Evolutionary conservation across 2,888 invertebrate genomes (phyloP), one percentile per base, ranked within the genome.

Genomic region (Ellobium chinense): DNA sequence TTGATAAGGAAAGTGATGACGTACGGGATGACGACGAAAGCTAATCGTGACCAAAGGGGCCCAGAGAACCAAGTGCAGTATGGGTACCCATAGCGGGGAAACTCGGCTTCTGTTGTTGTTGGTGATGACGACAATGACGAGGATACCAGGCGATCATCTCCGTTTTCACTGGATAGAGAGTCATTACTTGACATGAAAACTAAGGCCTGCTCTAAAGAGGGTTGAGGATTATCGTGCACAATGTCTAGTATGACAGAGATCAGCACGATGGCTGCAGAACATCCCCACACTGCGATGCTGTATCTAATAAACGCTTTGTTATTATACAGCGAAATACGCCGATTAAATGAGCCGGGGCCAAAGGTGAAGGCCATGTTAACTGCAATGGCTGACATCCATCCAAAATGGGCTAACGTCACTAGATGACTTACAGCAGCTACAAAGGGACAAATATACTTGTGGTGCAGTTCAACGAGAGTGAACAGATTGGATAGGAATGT

Each of bases 331-430:
- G 60, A 39, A 27, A 29, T 62, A 1, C 63, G 39, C 0, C 54
- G 5, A 1, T 27, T 58, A 1, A 21, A 54, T 2, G 31, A 0
- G 14, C 65, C 56, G 21, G 60, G 60, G 12, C 78, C 69, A 63
- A 85, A 85, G 14, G 84, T 83, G 39, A 63, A 36, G 27, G 80
- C 79, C 83, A 85, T 85, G 60, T 82, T 78, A 9, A 78, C 68
- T 31, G 84, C 78, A 31, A 85, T 80, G 24, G 82, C 82, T 1
- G 82, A 76, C 83, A 83, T 83, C 83, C 83, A 83, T 0, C 73
- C 77, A 39, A 83, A 85, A 18, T 76, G 69, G 1, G 83, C 62
- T 18, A 85, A 68, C 66, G 80, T 78, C 4, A 80, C 56, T 24
- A 82, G 37, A 56, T 85, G 84, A 34, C 68, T 56, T 14, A 79